Evolutionary conservation across 2,797 vertebrate genomes (phyloP), one percentile per base, ranked within the genome.

Genomic region (Oreochromis grahami): DNA sequence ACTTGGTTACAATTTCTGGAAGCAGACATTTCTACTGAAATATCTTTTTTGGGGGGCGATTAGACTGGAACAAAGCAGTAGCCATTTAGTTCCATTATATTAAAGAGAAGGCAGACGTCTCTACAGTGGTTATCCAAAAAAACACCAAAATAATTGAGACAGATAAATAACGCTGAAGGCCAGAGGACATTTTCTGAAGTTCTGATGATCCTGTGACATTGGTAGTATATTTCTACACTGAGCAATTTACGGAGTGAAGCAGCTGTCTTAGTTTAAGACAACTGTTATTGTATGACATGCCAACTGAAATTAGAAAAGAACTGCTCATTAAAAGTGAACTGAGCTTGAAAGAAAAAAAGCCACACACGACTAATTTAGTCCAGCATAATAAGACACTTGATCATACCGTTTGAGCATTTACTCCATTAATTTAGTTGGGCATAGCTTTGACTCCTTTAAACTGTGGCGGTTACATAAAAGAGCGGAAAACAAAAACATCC

Each of bases 381-480:
- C 77, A 21, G 90, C 84, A 89, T 96, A 96, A 95, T 95, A 92
- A 91, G 91, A 94, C 90, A 95, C 92, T 96, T 94, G 92, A 96
- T 96, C 94, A 94, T 85, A 83, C 89, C 79, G 81, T 93, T 92
- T 91, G 90, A 96, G 92, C 92, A 86, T 95, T 95, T 94, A 92
- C 90, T 91, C 90, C 91, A 90, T 95, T 95, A 92, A 95, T 96
- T 95, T 93, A 90, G 74, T 87, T 5, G 79, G 87, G 84, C 89
- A 79, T 89, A 87, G 84, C 93, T 94, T 94, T 82, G 70, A 24
- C 89, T 91, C 82, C 84, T 90, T 82, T 84, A 92, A 88, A 90
- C 83, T 68, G 82, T 41, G 32, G 81, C 65, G 84, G 90, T 91
- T 93, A 93, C 89, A 93, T 95, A 89, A 94, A 95, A 94, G 91